Evolutionary conservation across 2,113 vertebrate species (phyloP).

Genomic region (Ammodytes marinus): DNA sequence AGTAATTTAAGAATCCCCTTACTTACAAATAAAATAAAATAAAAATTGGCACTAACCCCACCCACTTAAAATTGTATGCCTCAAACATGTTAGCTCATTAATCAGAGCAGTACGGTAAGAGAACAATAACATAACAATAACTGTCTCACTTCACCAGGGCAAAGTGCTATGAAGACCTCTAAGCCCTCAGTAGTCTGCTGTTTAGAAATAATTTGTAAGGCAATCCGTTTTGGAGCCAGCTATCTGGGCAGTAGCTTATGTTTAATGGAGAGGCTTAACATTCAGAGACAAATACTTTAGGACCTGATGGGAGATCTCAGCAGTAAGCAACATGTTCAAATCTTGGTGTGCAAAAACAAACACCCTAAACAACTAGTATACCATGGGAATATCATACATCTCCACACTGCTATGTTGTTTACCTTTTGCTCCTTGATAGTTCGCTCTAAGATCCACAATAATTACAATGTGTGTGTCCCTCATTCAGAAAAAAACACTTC

Average conservation of each 20-base stretch:
- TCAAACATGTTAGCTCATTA: conserved; percentile 14
- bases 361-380: not conserved
- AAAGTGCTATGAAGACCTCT: not conserved
- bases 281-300: not conserved
- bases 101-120: conserved; percentile 2
- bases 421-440: conserved; percentile 38
- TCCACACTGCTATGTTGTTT: conserved; percentile 38
- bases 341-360: conserved; percentile 12
- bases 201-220: conserved; percentile 23
- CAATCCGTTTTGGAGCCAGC: not conserved
- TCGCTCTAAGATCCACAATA: conserved; percentile 26
- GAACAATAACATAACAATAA: not conserved
- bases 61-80: not conserved
- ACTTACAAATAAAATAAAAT: not conserved
- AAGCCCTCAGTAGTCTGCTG: not conserved
- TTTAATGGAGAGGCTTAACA: not conserved
- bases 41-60: not conserved
- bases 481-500: conserved; percentile 42
- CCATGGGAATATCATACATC: conserved; percentile 5
- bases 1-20: too few relatives aligned
- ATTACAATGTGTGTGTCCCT: conserved; percentile 38
- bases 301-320: not conserved
- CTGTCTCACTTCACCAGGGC: not conserved
- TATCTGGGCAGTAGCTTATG: not conserved
- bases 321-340: not conserved